phyloP scores from a whole-genome alignment of 53 echinoderm and acorn worm genomes.

The Patiria pectinifera region DNA sequence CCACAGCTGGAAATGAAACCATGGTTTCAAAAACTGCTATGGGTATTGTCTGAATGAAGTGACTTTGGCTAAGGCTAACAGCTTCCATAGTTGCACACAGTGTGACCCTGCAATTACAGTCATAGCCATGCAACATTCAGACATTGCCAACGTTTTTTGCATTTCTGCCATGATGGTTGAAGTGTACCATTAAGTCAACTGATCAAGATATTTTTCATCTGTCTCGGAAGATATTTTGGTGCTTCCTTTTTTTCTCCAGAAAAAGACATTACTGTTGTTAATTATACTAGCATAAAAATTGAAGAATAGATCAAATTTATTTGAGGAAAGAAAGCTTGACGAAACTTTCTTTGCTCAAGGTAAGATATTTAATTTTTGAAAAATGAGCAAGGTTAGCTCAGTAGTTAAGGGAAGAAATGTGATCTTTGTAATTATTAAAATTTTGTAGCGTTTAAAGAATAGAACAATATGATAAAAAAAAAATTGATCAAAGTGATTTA shows the following conservation, averaged over 20 bases:
- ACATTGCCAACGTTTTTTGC: too few species aligned
- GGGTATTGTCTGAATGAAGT: too few species aligned
- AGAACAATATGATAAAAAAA: neutral
- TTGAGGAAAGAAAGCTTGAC: neutral
- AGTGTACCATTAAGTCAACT: neutral
- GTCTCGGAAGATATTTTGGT: neutral
- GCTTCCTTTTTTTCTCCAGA: neutral
- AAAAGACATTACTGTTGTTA: neutral
- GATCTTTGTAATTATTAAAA: slow-evolving; percentile 4
- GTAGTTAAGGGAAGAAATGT: neutral
- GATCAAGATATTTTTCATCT: neutral
- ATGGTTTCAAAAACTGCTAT: neutral
- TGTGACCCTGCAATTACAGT: neutral
- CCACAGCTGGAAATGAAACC: neutral
- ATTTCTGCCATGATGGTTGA: too few species aligned
- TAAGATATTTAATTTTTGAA: neutral
- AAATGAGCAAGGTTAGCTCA: neutral
- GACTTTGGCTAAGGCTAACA: too few species aligned
- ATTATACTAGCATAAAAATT: neutral
- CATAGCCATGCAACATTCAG: neutral
- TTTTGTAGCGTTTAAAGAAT: neutral
- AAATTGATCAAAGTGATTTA: slow-evolving; percentile 1
- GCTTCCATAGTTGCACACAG: too few species aligned
- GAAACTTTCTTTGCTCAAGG: neutral
- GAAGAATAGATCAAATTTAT: neutral